Conservation (phyloP, 2,888 invertebrate species). For the Ochropleura plecta region DNA sequence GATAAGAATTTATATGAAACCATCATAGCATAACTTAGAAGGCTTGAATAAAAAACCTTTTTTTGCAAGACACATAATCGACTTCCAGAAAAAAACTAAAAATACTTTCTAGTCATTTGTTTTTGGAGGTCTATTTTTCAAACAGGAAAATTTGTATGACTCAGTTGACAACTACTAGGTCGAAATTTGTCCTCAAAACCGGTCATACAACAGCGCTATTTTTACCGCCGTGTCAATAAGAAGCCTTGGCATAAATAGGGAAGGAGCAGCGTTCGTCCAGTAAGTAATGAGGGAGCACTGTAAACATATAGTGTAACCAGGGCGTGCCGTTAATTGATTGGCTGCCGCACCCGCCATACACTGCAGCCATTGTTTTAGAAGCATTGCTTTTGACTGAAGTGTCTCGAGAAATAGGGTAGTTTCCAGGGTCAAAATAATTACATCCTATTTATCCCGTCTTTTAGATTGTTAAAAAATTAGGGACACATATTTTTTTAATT, state of each 20-base stretch:
- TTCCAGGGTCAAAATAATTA: too few species aligned
- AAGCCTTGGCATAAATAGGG: conserved; percentile 72
- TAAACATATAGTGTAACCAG: conserved; percentile 87
- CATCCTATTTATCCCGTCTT: too few species aligned
- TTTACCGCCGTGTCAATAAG: conserved; percentile 70
- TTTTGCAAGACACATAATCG: too few species aligned
- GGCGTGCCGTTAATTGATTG: conserved; percentile 86
- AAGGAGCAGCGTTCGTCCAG: conserved; percentile 79
- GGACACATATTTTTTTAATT: too few species aligned
- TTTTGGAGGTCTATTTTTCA: neutral
- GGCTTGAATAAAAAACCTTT: too few species aligned
- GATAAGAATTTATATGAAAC: too few species aligned
- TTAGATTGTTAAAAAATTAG: too few species aligned
- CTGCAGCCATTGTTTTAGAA: conserved; percentile 68
- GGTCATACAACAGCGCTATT: conserved; percentile 46
- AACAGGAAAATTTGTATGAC: neutral
- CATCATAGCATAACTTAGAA: too few species aligned
- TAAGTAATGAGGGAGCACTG: conserved; percentile 87
- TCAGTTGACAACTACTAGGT: neutral
- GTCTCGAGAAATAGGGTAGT: conserved; percentile 29
- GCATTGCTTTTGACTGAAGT: conserved; percentile 53
- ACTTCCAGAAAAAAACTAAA: too few species aligned
- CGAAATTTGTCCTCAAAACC: conserved; percentile 11
- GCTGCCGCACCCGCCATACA: conserved; percentile 79
- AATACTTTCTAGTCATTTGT: too few species aligned